These are phyloP conservation scores for Enteromius trimaculatus DNA, from an alignment of 2,797 vertebrate genomes.

Conservation along the genomic window DNA sequence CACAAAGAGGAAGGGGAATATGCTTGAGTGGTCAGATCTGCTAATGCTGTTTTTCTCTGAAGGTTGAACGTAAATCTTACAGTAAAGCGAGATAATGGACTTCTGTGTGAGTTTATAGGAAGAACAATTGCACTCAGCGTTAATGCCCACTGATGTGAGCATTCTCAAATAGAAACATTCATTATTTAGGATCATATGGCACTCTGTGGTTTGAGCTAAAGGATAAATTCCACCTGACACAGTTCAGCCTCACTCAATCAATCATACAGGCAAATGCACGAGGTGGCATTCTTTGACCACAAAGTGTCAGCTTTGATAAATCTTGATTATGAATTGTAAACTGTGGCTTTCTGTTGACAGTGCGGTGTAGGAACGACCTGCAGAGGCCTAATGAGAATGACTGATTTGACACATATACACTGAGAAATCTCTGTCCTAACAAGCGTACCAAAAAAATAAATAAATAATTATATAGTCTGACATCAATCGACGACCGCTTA, in stretches of 20 bases:
- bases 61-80: slow-evolving; percentile 29
- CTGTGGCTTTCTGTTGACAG: slow-evolving; percentile 48
- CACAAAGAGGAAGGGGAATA: slow-evolving; percentile 4
- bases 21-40: slow-evolving; percentile 31
- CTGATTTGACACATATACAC: slow-evolving; percentile 34
- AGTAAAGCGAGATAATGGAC: slow-evolving; percentile 23
- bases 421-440: background rate
- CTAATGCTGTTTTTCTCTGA: slow-evolving; percentile 28
- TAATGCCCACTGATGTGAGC: slow-evolving; percentile 34
- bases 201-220: slow-evolving; percentile 48
- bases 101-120: slow-evolving; percentile 26
- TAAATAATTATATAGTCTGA: background rate
- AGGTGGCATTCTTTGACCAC: slow-evolving; percentile 68
- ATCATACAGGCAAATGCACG: slow-evolving; percentile 68
- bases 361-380: slow-evolving; percentile 5
- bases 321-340: slow-evolving; percentile 67
- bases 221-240: slow-evolving; percentile 50
- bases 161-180: slow-evolving; percentile 33
- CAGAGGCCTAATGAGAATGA: slow-evolving; percentile 28
- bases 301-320: slow-evolving; percentile 71
- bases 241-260: slow-evolving; percentile 64
- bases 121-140: slow-evolving; percentile 29
- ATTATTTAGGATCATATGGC: slow-evolving; percentile 43
- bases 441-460: background rate
- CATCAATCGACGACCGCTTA: background rate